Evolutionary conservation across 2,113 vertebrate genomes (phyloP).

Genomic region (Serilophus lunatus): DNA sequence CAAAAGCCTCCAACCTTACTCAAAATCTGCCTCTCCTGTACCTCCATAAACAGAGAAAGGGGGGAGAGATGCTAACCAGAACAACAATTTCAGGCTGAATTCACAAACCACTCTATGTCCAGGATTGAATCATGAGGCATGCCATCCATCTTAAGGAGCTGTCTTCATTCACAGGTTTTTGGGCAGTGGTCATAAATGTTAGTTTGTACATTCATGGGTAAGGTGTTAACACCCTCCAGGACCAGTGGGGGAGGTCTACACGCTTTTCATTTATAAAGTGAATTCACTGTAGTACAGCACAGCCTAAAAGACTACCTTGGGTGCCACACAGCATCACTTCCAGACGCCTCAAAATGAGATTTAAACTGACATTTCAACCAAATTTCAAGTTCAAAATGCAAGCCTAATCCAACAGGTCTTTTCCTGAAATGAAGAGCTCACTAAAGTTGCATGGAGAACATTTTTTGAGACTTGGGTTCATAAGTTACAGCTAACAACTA

Average conservation of each 20-base stretch:
- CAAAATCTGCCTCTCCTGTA: neutral
- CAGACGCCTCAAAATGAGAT: neutral
- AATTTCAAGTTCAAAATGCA: neutral
- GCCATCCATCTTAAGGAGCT: rapidly evolving
- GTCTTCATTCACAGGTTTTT: neutral
- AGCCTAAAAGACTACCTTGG: neutral
- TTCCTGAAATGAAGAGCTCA: neutral
- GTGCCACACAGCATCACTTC: neutral
- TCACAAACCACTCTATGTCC: neutral
- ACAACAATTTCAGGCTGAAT: neutral
- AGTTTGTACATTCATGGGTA: neutral
- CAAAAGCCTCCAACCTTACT: neutral
- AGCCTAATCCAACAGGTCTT: neutral
- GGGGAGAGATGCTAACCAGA: neutral
- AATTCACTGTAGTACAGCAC: neutral
- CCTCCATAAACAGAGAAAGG: neutral
- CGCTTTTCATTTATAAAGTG: neutral
- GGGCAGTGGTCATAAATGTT: neutral
- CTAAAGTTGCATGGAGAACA: neutral
- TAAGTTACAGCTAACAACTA: neutral
- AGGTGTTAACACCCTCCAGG: neutral
- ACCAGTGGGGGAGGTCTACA: rapidly evolving
- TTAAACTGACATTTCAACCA: neutral
- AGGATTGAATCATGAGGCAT: neutral
- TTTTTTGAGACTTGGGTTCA: neutral